Evolutionary conservation across 2,888 invertebrate species (phyloP), one percentile per base, ranked within the genome.

Genomic region (Adelphocoris suturalis): DNA sequence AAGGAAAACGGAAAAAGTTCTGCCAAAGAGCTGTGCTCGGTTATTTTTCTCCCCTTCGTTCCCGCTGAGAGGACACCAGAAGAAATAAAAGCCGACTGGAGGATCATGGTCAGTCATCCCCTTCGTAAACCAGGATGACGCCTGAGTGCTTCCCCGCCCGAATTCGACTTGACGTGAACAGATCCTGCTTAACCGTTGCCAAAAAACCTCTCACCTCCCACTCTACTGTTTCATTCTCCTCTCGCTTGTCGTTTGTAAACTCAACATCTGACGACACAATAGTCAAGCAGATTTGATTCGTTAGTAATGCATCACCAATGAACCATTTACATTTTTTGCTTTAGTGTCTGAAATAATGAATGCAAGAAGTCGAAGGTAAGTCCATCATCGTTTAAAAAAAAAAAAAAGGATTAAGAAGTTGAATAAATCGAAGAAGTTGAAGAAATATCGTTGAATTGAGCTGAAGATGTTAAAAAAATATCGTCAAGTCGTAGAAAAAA

Each of bases 81-180:
- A 12, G 2, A 13, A 68, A 68, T 68, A 23, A 68, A 68, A 68
- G 23, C 27, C 68, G 68, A 68, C 68, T 27, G 68, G 68, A 19
- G 68, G 68, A n/a, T 68, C 68, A 68, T 68, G 68, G 68, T 68
- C 68, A 68, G 68, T 68, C 68, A 23, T 68, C 68, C 68, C 68
- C 19, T 19, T 68, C 19, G 23, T 68, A 23, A 68, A 68, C 68
- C 27, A 9, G 23, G 19, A 19, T 68, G 68, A 68, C 68, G 68
- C 68, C 68, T 23, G 68, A 27, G 27, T 19, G 19, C 23, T 23
- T 23, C 23, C 12, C 68, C 12, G 68, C 23, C 68, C 68, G 23
- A 68, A 68, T 68, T 68, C 68, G 68, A 68, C 23, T 19, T 68
- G 68, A 68, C 68, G 23, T 23, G 23, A 23, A 68, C 68, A 23